phyloP scores from a whole-genome alignment of 2,888 invertebrate species.

The Craniophora ligustri region DNA sequence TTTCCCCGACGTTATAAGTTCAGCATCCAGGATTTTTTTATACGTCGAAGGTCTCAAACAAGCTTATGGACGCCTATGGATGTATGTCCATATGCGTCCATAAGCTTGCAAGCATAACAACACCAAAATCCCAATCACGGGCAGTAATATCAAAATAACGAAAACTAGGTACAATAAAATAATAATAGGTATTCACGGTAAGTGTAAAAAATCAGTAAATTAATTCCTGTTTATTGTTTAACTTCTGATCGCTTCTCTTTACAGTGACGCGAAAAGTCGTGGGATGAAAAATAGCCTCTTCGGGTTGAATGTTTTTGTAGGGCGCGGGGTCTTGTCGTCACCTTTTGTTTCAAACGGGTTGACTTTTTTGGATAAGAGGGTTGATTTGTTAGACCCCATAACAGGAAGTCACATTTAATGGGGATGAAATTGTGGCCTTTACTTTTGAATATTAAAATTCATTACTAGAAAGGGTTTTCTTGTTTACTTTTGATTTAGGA shows the following conservation, averaged over 20 bases:
- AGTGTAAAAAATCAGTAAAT: no score
- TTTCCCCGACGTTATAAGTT: no score
- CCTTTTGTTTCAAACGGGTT: conserved; percentile 67
- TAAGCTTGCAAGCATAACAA: no score
- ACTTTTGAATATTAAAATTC: conserved; percentile 21
- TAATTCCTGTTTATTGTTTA: no score
- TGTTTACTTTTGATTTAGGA: conserved; percentile 3
- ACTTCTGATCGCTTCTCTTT: conserved; percentile 30
- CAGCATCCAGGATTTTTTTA: no score
- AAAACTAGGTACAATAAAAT: no score
- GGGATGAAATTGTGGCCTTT: conserved; percentile 25
- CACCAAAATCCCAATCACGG: no score
- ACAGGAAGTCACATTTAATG: conserved; percentile 39
- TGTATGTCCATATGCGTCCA: no score
- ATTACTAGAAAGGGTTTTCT: conserved; percentile 12
- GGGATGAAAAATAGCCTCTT: conserved; percentile 59
- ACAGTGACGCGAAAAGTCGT: conserved; percentile 37
- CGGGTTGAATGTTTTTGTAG: conserved; percentile 55
- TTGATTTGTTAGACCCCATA: conserved; percentile 57
- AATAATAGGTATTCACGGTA: no score
- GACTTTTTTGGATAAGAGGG: conserved; percentile 58
- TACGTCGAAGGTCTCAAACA: no score
- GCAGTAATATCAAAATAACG: no score
- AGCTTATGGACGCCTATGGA: no score
- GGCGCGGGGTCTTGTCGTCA: conserved; percentile 61